These are phyloP conservation scores for Actinopyga echinites DNA, from an alignment of 53 echinoderm and acorn worm species.

Conservation along the genomic window DNA sequence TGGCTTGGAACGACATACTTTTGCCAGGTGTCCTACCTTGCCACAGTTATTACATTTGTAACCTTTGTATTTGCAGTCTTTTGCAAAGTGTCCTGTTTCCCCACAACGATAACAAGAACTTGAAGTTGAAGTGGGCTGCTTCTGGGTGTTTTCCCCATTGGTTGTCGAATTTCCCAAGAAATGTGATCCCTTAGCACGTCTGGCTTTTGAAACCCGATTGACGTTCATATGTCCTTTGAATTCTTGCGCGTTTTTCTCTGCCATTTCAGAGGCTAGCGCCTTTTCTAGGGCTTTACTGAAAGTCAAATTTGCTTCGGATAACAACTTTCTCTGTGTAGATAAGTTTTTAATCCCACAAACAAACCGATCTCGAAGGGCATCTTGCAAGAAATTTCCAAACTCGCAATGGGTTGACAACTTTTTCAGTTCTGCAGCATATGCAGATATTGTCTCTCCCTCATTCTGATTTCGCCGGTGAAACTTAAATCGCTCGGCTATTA, in stretches of 20 bases:
- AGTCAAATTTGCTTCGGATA: conserved; percentile 63
- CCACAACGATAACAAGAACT: conserved; percentile 46
- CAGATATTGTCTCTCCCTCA: conserved; percentile 38
- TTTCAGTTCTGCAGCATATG: conserved; percentile 45
- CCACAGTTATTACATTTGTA: conserved; percentile 46
- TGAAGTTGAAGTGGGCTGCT: no score
- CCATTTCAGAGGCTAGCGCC: conserved; percentile 57
- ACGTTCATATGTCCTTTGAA: neutral
- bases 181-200: neutral
- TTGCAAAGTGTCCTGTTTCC: conserved; percentile 44
- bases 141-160: neutral
- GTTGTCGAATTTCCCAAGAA: neutral
- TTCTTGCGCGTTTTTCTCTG: neutral
- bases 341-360: conserved; percentile 52
- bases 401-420: conserved; percentile 56
- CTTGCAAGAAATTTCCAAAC: conserved; percentile 52
- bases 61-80: conserved; percentile 50
- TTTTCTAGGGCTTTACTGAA: conserved; percentile 45
- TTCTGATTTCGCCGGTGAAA: conserved; percentile 69
- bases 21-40: conserved; percentile 46
- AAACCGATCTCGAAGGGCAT: conserved; percentile 59
- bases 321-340: conserved; percentile 48
- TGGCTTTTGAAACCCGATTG: neutral
- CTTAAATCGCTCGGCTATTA: conserved; percentile 65
- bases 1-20: conserved; percentile 18